Base-by-base conservation (phyloP, 2,797 vertebrate genomes). In the Pogonophryne albipinna region DNA sequence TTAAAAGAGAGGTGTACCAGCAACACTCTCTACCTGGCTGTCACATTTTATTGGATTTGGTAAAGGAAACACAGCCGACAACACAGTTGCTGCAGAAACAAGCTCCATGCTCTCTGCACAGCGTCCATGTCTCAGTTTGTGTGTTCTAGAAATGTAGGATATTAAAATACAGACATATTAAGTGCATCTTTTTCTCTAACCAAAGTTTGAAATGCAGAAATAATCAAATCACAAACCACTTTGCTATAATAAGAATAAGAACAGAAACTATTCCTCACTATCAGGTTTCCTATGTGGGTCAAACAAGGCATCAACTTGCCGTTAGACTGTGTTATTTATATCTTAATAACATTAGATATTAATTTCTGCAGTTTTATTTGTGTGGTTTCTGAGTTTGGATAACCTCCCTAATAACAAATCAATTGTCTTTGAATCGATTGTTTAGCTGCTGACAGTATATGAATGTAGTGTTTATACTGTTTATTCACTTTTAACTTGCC, bases 41-140 rank as follows among this genome's bases (percentile, higher is more conserved):
- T 57, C 62, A 72, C 20, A 44, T 66, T 79, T 74, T 60, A 68
- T 70, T 78, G 52, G 56, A 56, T 80, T 50, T 52, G 52, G 49
- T 70, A n/a, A 75, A 80, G 50, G 72, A 57, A 70, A 66, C 59
- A n/a, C n/a, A 57, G 53, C 45, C 0, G 31, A 66, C 44, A 46
- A 10, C 55, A 41, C 68, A 50, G 55, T 56, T 38, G 27, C 60
- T 56, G 72, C 74, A 53, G 42, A 66, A 51, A 19, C 65, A 62
- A 55, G 7, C 31, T 8, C 60, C 7, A 3, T 49, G 4, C 51
- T 27, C 16, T 47, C 31, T 60, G 7, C 41, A 23, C 3, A 12
- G 46, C 53, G 49, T 23, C 51, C 23, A 42, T 42, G 50, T 65
- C 46, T 68, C 38, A 47, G 42, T 53, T 45, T 66, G 19, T 59